A percentile compares a stretch with the other conserved stretches of the same genome.
phyloP scores from a whole-genome alignment of 1,140 invertebrate species.

The Aculops lycopersici region DNA sequence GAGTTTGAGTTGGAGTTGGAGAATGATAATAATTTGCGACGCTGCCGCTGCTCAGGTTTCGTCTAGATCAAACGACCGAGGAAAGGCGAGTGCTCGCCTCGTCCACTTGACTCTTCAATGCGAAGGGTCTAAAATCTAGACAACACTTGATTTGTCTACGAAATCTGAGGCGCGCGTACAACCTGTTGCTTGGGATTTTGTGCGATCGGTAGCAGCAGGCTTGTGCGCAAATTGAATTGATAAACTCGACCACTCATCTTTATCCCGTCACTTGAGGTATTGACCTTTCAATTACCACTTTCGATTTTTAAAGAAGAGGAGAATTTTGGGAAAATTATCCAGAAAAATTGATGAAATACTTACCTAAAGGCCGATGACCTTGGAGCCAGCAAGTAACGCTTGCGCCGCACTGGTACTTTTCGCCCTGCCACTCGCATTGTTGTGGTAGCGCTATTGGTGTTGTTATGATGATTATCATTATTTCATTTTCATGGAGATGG shows the following conservation, averaged over 20 bases:
- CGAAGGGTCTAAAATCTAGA: too few relatives aligned
- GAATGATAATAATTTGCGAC: too few relatives aligned
- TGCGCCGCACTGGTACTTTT: conserved; percentile 50
- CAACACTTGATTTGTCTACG: too few relatives aligned
- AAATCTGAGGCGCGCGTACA: too few relatives aligned
- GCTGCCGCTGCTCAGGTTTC: too few relatives aligned
- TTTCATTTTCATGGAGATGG: too few relatives aligned
- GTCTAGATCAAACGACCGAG: too few relatives aligned
- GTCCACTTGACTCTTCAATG: too few relatives aligned
- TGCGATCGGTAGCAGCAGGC: neutral
- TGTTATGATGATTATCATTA: conserved; percentile 16
- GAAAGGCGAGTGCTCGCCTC: too few relatives aligned
- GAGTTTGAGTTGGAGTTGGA: too few relatives aligned
- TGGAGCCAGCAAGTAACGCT: conserved; percentile 58
- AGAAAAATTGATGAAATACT: neutral
- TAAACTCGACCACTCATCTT: neutral
- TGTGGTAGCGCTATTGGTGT: conserved; percentile 75
- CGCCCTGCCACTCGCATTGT: conserved; percentile 54
- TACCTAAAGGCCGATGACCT: conserved; percentile 32
- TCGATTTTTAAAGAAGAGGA: neutral
- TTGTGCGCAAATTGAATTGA: neutral
- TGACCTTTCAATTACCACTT: neutral
- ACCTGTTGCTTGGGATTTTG: neutral
- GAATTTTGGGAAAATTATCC: neutral
- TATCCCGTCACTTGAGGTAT: neutral